Evolutionary conservation across 2,113 vertebrate genomes (phyloP), one percentile per base, ranked within the genome.

Genomic region (Perccottus glenii): DNA sequence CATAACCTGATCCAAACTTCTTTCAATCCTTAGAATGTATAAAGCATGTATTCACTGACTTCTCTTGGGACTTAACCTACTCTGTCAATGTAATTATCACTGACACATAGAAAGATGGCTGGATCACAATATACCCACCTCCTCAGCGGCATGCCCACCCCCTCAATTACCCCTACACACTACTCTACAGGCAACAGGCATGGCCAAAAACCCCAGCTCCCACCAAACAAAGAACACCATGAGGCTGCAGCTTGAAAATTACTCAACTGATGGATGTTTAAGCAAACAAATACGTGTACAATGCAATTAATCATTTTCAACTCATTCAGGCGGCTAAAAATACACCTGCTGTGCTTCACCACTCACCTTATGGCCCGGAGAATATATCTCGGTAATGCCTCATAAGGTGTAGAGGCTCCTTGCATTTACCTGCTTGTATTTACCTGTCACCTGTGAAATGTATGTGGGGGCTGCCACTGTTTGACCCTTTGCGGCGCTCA

Each of bases 381-480:
- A 78, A 84, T 85, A 85, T 90, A 75, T 91, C 83, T 84, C 60
- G 35, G 51, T 45, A 48, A 80, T 47, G 71, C 73, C 70, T 83
- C 65, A 53, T 67, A 64, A 83, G 84, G 81, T 73, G 63, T 55
- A 52, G 62, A 66, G 44, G 56, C 81, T 71, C 62, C 58, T 82
- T 71, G 62, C 69, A 58, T 78, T 80, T 77, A 85, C 81, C 79
- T 78, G 78, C 82, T 67, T 50, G 9, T 67, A 75, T 86, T 87
- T 83, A 80, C 87, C 85, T 77, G 86, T 88, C 81, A 82, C 78
- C 82, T 82, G 68, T 75, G 6, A 36, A 77, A 90, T 80, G 82
- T 77, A 83, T 83, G 79, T 66, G 75, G 70, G 75, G 14, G 6
- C 75, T 78, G 80, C 81, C 70, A 59, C 75, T 2, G 73, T 12